These are phyloP conservation scores for Tiphia femorata DNA, from an alignment of 2,888 invertebrate species.

Conservation along the genomic window DNA sequence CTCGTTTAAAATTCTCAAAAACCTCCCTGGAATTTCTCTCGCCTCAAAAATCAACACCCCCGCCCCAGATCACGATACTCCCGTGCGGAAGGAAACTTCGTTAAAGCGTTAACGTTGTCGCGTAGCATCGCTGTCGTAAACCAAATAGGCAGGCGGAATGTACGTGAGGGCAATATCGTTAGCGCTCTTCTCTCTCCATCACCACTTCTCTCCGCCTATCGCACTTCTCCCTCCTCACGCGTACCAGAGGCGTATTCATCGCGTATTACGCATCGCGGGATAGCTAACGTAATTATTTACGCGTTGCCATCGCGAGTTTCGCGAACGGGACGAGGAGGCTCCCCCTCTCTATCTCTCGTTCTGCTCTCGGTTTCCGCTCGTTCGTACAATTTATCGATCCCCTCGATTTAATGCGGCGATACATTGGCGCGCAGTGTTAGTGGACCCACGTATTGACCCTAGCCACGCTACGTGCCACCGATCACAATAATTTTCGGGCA, in stretches of 20 bases:
- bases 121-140: slow-evolving; percentile 39
- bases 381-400: neutral
- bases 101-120: slow-evolving; percentile 10
- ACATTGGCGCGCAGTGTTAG: neutral
- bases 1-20: too few relatives aligned
- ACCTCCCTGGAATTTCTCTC: too few relatives aligned
- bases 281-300: slow-evolving; percentile 51
- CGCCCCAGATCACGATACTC: too few relatives aligned
- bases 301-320: neutral
- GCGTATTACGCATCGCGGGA: slow-evolving; percentile 41
- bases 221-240: too few relatives aligned
- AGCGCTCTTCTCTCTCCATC: too few relatives aligned
- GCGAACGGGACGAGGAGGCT: neutral
- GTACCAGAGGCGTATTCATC: slow-evolving; percentile 43
- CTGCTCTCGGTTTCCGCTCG: neutral
- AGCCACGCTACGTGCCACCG: neutral
- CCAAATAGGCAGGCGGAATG: slow-evolving; percentile 37
- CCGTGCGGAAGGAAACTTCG: too few relatives aligned
- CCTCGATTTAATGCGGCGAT: neutral
- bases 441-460: too few relatives aligned
- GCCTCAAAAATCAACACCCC: too few relatives aligned
- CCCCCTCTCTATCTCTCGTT: neutral
- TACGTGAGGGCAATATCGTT: slow-evolving; percentile 46
- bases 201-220: too few relatives aligned
- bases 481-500: neutral